phyloP scores from a whole-genome alignment of 1,140 invertebrate genomes.

The Drosophila tropicalis region DNA sequence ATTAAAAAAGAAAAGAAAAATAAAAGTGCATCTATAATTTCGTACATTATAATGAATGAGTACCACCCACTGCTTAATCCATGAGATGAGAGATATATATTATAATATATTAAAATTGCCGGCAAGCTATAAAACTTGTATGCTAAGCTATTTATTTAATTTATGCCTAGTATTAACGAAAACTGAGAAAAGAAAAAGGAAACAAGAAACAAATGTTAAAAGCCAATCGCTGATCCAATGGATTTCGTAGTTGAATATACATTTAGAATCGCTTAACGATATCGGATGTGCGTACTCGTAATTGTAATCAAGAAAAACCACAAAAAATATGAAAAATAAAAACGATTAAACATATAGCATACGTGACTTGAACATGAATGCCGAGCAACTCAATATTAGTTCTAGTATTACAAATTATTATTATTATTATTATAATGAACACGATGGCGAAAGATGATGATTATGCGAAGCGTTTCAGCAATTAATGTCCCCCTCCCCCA shows the following conservation, averaged over 20 bases:
- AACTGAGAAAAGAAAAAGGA: slow-evolving; percentile 21
- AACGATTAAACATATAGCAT: slow-evolving; percentile 31
- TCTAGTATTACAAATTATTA: slow-evolving; percentile 76
- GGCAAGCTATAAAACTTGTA: slow-evolving; percentile 69
- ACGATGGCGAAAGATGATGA: background rate
- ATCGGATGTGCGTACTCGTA: slow-evolving; percentile 62
- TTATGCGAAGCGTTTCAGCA: slow-evolving; percentile 45
- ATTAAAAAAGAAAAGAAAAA: background rate
- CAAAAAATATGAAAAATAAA: slow-evolving; percentile 17
- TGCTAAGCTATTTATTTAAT: slow-evolving; percentile 80
- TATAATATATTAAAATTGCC: slow-evolving; percentile 45
- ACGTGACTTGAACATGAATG: slow-evolving; percentile 69
- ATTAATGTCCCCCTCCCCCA: slow-evolving; percentile 26
- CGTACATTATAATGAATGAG: slow-evolving; percentile 46
- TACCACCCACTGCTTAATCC: slow-evolving; percentile 56
- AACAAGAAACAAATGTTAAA: slow-evolving; percentile 30
- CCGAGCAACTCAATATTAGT: slow-evolving; percentile 81
- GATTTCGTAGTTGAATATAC: slow-evolving; percentile 76
- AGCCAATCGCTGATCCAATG: slow-evolving; percentile 65
- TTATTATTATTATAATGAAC: slow-evolving; percentile 21
- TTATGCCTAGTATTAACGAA: slow-evolving; percentile 75
- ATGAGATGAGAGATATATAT: slow-evolving; percentile 64
- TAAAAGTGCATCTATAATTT: slow-evolving; percentile 64
- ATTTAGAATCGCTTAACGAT: slow-evolving; percentile 71
- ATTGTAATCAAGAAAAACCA: slow-evolving; percentile 60